Evolutionary conservation across 2,113 vertebrate species (phyloP).

Genomic region (Phainopepla nitens): DNA sequence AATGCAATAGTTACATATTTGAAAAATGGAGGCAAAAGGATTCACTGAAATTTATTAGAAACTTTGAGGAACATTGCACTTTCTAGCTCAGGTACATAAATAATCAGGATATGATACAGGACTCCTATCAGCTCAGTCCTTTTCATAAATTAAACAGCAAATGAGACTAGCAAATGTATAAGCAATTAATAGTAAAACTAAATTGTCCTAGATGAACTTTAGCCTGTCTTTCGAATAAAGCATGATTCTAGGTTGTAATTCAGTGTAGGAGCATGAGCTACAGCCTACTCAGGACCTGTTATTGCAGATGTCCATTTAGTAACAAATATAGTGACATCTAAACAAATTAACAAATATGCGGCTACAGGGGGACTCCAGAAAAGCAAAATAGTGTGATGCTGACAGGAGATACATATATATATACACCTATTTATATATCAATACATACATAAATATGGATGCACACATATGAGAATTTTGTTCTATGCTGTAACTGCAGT

Average conservation of each 20-base stretch:
- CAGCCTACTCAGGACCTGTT: neutral
- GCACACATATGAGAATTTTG: neutral
- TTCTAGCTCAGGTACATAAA: neutral
- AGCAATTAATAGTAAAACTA: neutral
- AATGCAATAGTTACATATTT: neutral
- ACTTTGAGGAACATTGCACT: neutral
- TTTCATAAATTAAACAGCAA: slow-evolving; percentile 46
- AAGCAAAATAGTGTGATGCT: neutral
- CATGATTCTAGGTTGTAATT: neutral
- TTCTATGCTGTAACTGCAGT: neutral
- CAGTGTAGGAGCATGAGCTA: neutral
- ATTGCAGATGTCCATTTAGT: neutral
- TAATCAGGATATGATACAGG: neutral
- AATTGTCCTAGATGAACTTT: neutral
- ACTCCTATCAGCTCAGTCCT: neutral
- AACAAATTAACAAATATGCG: neutral
- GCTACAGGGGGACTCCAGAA: neutral
- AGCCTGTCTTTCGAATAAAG: neutral
- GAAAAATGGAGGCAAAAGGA: neutral
- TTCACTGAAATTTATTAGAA: neutral
- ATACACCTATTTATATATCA: rapidly evolving
- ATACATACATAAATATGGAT: neutral
- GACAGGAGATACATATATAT: neutral
- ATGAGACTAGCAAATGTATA: slow-evolving; percentile 5
- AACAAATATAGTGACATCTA: neutral